A percentile compares a stretch with the other conserved stretches of the same genome.
Evolutionary conservation across 2,113 vertebrate species (phyloP).

Genomic region (Nothocercus nigrocapillus): DNA sequence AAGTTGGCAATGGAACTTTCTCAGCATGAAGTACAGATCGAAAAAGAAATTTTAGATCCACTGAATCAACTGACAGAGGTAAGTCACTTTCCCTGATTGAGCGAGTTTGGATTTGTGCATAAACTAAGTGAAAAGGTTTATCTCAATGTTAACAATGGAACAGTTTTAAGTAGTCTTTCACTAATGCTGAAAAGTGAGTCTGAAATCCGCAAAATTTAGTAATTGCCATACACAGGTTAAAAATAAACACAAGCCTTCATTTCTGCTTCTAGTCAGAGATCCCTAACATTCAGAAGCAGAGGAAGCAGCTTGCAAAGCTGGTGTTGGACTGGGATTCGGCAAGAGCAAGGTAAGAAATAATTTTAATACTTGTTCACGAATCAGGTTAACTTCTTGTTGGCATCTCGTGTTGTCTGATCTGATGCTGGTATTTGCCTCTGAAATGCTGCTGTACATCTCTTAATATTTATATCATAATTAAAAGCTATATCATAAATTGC

Average conservation of each 20-base stretch:
- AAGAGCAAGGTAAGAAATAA: slow-evolving; percentile 84
- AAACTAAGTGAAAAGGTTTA: not conserved
- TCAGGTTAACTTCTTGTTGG: not conserved
- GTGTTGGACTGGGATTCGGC: slow-evolving; percentile 98
- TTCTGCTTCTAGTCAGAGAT: slow-evolving; percentile 86
- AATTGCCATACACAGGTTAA: not conserved
- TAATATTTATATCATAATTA: not conserved
- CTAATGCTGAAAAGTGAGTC: not conserved
- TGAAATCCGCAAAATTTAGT: not conserved
- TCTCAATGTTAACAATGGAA: not conserved
- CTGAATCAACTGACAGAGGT: slow-evolving; percentile 92
- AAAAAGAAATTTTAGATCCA: slow-evolving; percentile 93
- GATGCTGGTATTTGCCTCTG: not conserved
- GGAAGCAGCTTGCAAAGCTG: slow-evolving; percentile 93
- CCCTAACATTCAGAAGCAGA: slow-evolving; percentile 97
- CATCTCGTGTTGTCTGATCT: not conserved
- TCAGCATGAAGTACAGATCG: slow-evolving; percentile 91
- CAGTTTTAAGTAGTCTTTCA: not conserved
- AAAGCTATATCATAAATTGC: not conserved
- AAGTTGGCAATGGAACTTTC: slow-evolving; percentile 92
- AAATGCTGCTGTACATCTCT: not conserved
- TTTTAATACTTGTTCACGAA: not conserved
- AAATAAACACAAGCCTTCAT: not conserved
- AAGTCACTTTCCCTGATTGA: not conserved
- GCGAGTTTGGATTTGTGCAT: not conserved